These are phyloP conservation scores for Nephrotoma flavescens DNA, from an alignment of 2,888 invertebrate genomes.

Conservation along the genomic window DNA sequence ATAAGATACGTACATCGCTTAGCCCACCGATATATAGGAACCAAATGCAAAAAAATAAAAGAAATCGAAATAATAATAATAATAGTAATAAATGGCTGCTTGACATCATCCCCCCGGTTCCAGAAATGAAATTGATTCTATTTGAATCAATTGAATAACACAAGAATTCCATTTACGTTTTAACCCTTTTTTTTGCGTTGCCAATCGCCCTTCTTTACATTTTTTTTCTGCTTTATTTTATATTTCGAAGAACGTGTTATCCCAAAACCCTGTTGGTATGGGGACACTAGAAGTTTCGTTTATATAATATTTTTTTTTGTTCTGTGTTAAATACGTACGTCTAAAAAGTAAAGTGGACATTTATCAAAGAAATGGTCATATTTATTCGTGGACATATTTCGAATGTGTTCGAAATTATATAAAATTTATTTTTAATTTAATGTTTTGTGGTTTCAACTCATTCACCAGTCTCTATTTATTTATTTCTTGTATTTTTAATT, in stretches of 20 bases:
- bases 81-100: not conserved
- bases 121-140: constrained; percentile 13
- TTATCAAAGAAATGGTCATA: not conserved
- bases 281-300: not conserved
- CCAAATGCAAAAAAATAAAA: not conserved
- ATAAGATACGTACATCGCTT: not conserved
- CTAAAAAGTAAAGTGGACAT: not conserved
- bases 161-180: constrained; percentile 15
- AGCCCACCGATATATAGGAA: not conserved
- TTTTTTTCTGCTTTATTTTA: not conserved
- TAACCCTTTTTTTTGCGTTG: constrained; percentile 12
- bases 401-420: not conserved
- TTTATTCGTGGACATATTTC: not conserved
- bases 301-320: not conserved
- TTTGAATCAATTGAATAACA: constrained; percentile 14
- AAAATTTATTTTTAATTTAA: not conserved
- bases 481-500: not conserved
- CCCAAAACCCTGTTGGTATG: not conserved
- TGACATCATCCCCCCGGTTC: not conserved
- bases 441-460: not conserved
- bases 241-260: not conserved
- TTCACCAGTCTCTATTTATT: not conserved
- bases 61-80: not conserved
- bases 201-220: not conserved
- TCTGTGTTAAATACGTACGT: not conserved